These are phyloP conservation scores for Popillia japonica DNA, from an alignment of 1,140 invertebrate genomes.

Conservation along the genomic window DNA sequence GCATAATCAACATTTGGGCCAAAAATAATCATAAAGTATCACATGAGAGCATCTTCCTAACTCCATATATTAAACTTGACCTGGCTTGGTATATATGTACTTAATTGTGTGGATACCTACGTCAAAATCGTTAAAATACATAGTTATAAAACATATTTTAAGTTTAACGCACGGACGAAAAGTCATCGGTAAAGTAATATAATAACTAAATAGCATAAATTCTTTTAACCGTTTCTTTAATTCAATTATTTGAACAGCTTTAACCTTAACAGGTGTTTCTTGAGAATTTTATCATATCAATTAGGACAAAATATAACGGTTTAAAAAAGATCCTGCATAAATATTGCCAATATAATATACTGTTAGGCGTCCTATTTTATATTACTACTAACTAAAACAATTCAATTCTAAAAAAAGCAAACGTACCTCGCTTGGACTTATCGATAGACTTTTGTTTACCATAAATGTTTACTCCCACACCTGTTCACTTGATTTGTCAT, in stretches of 20 bases:
- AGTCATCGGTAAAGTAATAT: no score
- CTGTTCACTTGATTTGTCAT: constrained; percentile 22
- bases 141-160: no score
- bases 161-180: no score
- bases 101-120: no score
- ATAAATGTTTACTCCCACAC: constrained; percentile 37
- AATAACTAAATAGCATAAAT: not conserved
- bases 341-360: not conserved
- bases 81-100: not conserved
- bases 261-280: constrained; percentile 23
- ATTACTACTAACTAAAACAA: not conserved
- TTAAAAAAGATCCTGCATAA: not conserved
- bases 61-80: not conserved
- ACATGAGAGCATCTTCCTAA: not conserved
- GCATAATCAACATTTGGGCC: no score
- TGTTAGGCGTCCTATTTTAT: not conserved
- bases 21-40: no score
- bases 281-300: constrained; percentile 10
- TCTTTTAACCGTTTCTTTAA: not conserved
- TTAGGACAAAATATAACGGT: constrained; percentile 15
- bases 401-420: not conserved
- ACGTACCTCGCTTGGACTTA: constrained; percentile 27
- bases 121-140: no score
- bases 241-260: not conserved
- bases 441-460: constrained; percentile 32